phyloP scores from a whole-genome alignment of 2,888 invertebrate species.

The Drosophila anceps region DNA sequence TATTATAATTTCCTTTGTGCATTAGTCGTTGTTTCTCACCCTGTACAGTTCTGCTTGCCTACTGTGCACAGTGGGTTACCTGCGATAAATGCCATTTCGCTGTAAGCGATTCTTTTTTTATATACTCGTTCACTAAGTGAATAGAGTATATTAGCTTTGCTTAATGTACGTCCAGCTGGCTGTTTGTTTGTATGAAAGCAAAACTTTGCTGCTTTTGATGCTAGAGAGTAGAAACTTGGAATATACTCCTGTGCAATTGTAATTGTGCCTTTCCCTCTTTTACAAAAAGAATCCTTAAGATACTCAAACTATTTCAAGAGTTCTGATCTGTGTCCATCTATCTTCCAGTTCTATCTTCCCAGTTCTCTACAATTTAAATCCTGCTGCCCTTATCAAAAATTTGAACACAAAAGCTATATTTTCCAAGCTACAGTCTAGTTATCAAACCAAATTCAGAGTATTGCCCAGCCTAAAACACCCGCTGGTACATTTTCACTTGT shows the following conservation, averaged over 20 bases:
- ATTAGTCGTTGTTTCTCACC: constrained; percentile 48
- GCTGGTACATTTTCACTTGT: background rate
- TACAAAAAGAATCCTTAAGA: too few relatives aligned
- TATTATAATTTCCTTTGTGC: constrained; percentile 77
- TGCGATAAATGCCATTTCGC: constrained; percentile 60
- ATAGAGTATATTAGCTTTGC: background rate
- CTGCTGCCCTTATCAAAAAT: too few relatives aligned
- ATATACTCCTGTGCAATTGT: too few relatives aligned
- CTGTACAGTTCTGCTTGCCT: constrained; percentile 31
- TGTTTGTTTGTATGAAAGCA: too few relatives aligned
- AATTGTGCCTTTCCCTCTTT: too few relatives aligned
- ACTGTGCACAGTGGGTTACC: constrained; percentile 77
- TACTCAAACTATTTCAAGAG: too few relatives aligned
- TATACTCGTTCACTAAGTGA: background rate
- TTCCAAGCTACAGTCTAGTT: background rate
- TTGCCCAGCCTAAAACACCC: background rate
- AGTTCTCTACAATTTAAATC: too few relatives aligned
- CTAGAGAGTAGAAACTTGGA: too few relatives aligned
- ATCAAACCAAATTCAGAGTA: background rate
- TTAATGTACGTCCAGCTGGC: background rate
- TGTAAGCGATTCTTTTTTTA: constrained; percentile 49
- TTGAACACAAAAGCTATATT: background rate
- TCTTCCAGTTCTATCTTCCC: too few relatives aligned
- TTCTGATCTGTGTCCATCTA: too few relatives aligned
- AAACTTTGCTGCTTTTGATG: too few relatives aligned